phyloP scores from a whole-genome alignment of 2,888 invertebrate species.

The Baronia brevicornis region DNA sequence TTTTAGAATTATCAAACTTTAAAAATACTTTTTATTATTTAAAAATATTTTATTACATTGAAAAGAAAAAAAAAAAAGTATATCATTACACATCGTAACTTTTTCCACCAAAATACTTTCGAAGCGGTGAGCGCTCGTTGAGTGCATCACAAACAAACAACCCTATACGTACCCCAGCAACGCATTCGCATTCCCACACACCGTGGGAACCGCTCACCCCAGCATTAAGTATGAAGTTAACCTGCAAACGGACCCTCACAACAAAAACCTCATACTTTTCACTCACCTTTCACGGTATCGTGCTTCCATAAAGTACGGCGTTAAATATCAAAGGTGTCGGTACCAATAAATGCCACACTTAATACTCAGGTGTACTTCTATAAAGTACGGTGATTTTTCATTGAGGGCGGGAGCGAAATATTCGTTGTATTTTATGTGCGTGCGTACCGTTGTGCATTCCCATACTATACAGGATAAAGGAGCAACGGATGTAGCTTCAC shows the following conservation, averaged over 20 bases:
- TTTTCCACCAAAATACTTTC: too few relatives aligned
- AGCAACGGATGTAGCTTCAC: conserved; percentile 55
- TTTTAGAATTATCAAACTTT: too few relatives aligned
- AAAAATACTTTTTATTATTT: too few relatives aligned
- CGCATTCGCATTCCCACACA: conserved; percentile 70
- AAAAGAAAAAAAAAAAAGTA: conserved; percentile 1
- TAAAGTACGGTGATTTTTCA: conserved; percentile 38
- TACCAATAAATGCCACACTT: conserved; percentile 36
- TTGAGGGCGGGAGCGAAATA: conserved; percentile 15
- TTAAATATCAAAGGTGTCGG: conserved; percentile 10
- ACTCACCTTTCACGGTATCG: conserved; percentile 40
- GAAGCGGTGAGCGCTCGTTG: too few relatives aligned
- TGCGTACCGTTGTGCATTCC: conserved; percentile 53
- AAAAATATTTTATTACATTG: too few relatives aligned
- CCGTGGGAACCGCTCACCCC: conserved; percentile 60
- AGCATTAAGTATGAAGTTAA: conserved; percentile 51
- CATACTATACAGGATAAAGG: conserved; percentile 61
- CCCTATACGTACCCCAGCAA: conserved; percentile 49
- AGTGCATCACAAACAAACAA: conserved; percentile 30
- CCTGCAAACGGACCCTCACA: conserved; percentile 22
- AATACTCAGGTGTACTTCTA: conserved; percentile 38
- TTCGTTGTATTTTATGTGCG: conserved; percentile 41
- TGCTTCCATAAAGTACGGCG: conserved; percentile 35
- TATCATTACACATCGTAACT: conserved; percentile 5
- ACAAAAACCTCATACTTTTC: conserved; percentile 47